phyloP scores from a whole-genome alignment of 2,797 vertebrate genomes.

The Tiaroga cobitis region DNA sequence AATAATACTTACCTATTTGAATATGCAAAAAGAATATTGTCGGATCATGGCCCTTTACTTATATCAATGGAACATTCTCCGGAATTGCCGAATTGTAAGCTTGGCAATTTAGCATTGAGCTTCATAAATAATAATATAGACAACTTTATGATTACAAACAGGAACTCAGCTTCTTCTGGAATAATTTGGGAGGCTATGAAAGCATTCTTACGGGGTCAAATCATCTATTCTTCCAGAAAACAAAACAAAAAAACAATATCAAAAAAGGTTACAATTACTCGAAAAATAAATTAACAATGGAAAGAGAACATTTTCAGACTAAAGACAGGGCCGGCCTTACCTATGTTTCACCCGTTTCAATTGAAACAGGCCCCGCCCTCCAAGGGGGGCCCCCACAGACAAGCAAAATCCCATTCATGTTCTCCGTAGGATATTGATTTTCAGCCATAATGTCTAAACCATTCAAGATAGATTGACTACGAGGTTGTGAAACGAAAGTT shows the following conservation, averaged over 20 bases:
- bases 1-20: too few relatives aligned
- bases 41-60: background rate
- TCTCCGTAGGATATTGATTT: too few relatives aligned
- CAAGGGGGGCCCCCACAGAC: too few relatives aligned
- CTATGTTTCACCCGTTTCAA: too few relatives aligned
- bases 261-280: background rate
- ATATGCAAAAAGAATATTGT: background rate
- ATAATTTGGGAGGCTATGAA: conserved; percentile 1
- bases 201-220: background rate
- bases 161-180: background rate
- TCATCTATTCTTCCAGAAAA: background rate
- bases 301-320: background rate
- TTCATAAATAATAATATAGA: background rate
- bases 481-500: too few relatives aligned
- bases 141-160: background rate
- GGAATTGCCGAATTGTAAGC: background rate
- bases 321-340: too few relatives aligned
- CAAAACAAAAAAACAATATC: conserved; percentile 5
- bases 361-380: too few relatives aligned
- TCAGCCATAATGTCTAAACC: too few relatives aligned
- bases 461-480: too few relatives aligned
- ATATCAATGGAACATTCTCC: background rate
- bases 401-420: too few relatives aligned
- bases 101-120: background rate
- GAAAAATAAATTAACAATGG: background rate